Evolutionary conservation across 2,888 invertebrate species (phyloP), one percentile per base, ranked within the genome.

Genomic region (Tetropium fuscum): DNA sequence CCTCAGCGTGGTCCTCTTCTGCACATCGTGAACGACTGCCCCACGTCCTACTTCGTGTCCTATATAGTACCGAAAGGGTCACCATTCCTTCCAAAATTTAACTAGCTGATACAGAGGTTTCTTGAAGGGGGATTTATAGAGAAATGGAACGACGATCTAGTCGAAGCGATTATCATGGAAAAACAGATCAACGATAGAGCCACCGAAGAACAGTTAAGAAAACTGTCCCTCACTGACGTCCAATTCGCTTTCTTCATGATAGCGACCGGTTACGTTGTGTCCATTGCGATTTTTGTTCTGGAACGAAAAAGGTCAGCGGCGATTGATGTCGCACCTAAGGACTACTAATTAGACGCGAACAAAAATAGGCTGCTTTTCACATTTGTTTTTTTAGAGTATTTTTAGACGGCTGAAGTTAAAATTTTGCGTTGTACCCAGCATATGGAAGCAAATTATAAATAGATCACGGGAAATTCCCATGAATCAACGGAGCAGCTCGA

Each of bases 11-110:
- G 70, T 15, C 76, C 78, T 3, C 54, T 80, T 25, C 56, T 85
- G 10, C 84, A 85, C 66, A 73, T 84, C 0, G 78, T 83, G 1
- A 58, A 75, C 1, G 82, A 85, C 51, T 85, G 85, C 66, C 83
- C 84, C 0, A 72, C 78, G 20, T 72, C 76, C 0, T 83, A 80
- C 68, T 80, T 80, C 58, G 64, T 86, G 7, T 72, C 82, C 0
- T 85, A 83, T 66, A 76, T 84, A 19, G 74, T 84, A 3, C 81
- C 81, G 0, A 76, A 74, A 45, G 78, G 82, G 15, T 84, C 83
- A 2, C 82, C 84, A 1, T 82, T 80, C 58, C 58, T 81, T 5
- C 63, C 72, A 0, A 68, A 75, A 13, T 73, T 84, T 15, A 80
- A 84, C 66, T 56, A 53, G 3, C 47, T 81, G 10, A 68, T 85